phyloP scores from a whole-genome alignment of 2,888 invertebrate genomes.

The Cremastinae sp. region DNA sequence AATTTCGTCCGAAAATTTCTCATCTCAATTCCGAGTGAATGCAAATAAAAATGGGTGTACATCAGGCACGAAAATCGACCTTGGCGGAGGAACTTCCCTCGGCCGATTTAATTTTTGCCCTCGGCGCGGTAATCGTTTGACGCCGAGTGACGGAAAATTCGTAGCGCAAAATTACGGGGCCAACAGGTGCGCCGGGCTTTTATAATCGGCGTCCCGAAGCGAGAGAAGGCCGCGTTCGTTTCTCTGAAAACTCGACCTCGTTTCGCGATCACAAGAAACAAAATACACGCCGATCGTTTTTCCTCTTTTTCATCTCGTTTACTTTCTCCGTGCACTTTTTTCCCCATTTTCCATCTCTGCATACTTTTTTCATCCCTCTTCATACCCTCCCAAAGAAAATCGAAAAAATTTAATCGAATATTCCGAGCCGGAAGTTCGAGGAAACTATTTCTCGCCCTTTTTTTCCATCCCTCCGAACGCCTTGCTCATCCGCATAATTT shows the following conservation, averaged over 20 bases:
- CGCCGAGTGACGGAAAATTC: constrained; percentile 55
- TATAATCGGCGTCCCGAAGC: constrained; percentile 7
- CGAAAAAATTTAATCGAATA: too few relatives aligned
- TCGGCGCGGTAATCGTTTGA: background rate
- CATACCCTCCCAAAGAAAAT: too few relatives aligned
- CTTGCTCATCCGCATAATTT: constrained; percentile 36
- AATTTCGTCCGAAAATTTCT: constrained; percentile 22
- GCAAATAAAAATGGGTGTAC: background rate
- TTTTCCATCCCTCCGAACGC: constrained; percentile 30
- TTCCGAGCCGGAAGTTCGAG: constrained; percentile 45
- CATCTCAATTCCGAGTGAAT: constrained; percentile 3
- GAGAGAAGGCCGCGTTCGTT: constrained; percentile 10
- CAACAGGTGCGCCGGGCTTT: constrained; percentile 64
- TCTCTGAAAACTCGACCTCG: constrained; percentile 59
- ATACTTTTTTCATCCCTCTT: too few relatives aligned
- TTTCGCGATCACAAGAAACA: constrained; percentile 46
- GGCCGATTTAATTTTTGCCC: constrained; percentile 41
- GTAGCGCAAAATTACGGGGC: constrained; percentile 63
- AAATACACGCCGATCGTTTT: constrained; percentile 25
- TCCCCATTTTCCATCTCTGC: too few relatives aligned
- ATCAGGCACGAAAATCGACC: too few relatives aligned
- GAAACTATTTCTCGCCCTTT: constrained; percentile 35
- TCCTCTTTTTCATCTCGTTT: background rate
- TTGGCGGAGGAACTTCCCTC: too few relatives aligned
- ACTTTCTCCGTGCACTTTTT: too few relatives aligned